Base-by-base conservation (phyloP, 1,140 invertebrate genomes). In the Lordiphosa collinella region DNA sequence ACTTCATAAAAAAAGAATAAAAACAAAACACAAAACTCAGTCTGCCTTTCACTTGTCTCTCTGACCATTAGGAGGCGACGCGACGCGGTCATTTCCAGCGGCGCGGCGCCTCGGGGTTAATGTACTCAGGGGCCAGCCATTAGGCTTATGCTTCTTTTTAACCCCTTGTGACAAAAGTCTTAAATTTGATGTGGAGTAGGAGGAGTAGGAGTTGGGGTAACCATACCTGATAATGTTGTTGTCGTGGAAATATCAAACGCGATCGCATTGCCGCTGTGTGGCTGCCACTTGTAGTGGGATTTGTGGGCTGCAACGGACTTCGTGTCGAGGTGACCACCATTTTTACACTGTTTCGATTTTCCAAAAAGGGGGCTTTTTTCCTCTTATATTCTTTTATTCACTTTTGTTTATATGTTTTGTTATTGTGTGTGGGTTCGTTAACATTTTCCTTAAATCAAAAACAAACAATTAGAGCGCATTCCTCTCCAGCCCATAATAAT, bases 291-390 rank as follows among this genome's bases (percentile, higher is more conserved):
- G 55, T 47, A 7, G 79, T 29, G 16, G 74, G 34, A 55, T 32
- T 79, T 38, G 72, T 54, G 12, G 80, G 50, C 18, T 85, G 79
- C 43, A 85, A 57, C 13, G 75, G 82, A 63, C 68, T 86, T 25
- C 82, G 65, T 13, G 82, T 82, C 9, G 72, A 76, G 22, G 82
- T 86, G 41, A 86, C 82, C 37, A 86, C 82, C 82, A 86, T 86
- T 43, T 52, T 46, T 14, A 14, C 46, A 52, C 50, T 56, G 35
- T 9, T 41, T 37, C 8, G 2, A 37, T 37, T 57, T 9, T 9
- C n/a, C 35, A 11, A 3, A 4, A 10, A 34, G 50, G 14, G n/a
- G 9, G 34, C n/a, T n/a, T 51, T 47, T 36, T 13, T 13, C 6
- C 18, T 7, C 51, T 47, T 32, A 11, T 43, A 47, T 62, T 22